Conservation (phyloP, 2,113 vertebrate genomes). For the Cottus gobio region DNA sequence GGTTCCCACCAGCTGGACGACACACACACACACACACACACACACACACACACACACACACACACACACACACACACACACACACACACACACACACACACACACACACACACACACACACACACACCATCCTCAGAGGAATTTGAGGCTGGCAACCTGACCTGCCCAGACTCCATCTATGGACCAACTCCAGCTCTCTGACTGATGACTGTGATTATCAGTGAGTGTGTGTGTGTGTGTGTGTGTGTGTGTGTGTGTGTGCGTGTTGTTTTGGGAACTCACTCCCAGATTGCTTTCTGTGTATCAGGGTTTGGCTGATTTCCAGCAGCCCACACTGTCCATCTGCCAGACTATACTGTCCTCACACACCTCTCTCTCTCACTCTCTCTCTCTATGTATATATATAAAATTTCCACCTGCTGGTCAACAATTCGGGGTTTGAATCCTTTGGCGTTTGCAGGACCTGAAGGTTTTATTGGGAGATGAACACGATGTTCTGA, state of each 20-base stretch:
- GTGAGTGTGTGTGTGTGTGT: background rate
- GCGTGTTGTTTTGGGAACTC: constrained; percentile 12
- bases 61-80: constrained; percentile 20
- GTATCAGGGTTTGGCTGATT: constrained; percentile 23
- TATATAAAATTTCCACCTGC: background rate
- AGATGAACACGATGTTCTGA: too few species aligned
- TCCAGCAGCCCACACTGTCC: constrained; percentile 41
- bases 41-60: constrained; percentile 26
- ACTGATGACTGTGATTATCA: too few species aligned
- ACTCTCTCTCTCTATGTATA: background rate
- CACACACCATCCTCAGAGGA: too few species aligned
- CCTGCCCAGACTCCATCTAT: constrained; percentile 50
- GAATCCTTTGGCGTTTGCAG: too few species aligned
- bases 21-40: constrained; percentile 13
- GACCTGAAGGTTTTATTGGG: too few species aligned
- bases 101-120: too few species aligned
- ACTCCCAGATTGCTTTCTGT: constrained; percentile 13
- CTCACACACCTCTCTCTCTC: constrained; percentile 9
- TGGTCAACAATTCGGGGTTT: too few species aligned
- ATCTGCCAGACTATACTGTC: constrained; percentile 37
- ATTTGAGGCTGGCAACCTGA: constrained; percentile 59
- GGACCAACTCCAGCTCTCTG: constrained; percentile 46
- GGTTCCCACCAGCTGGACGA: constrained; percentile 52
- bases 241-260: background rate
- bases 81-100: constrained; percentile 13